A percentile compares a stretch with the other conserved stretches of the same genome.
phyloP scores from a whole-genome alignment of 2,888 invertebrate species.

The Saturnia pavonia region DNA sequence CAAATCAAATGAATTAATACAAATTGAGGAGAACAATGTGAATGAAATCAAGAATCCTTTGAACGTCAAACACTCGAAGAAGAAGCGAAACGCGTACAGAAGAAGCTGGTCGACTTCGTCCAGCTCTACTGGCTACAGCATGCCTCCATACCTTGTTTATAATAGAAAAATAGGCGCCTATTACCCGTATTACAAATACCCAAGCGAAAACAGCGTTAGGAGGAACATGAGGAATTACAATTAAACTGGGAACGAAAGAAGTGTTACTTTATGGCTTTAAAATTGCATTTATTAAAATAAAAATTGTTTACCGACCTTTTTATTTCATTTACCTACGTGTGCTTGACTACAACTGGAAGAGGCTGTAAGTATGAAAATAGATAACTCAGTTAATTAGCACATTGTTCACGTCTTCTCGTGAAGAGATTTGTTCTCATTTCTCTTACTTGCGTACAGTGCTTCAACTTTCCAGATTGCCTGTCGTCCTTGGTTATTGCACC shows the following conservation, averaged over 20 bases:
- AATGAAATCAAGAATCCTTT: not conserved
- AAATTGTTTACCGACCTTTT: not conserved
- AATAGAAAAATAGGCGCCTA: conserved; percentile 66
- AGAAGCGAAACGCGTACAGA: conserved; percentile 45
- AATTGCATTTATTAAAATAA: not conserved
- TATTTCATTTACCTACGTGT: not conserved
- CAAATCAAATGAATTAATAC: conserved; percentile 11
- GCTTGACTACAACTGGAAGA: too few relatives aligned
- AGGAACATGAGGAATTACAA: conserved; percentile 36
- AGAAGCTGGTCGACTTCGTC: conserved; percentile 42
- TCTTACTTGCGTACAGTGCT: too few relatives aligned
- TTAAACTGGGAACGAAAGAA: not conserved
- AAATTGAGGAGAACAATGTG: not conserved
- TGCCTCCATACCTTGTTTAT: conserved; percentile 68
- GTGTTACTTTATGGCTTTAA: not conserved
- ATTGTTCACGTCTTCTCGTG: not conserved
- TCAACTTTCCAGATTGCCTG: too few relatives aligned
- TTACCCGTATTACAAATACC: conserved; percentile 64
- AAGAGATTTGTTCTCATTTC: too few relatives aligned
- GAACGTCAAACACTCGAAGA: conserved; percentile 13
- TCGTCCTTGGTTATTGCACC: too few relatives aligned
- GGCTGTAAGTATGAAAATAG: not conserved
- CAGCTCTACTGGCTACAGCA: conserved; percentile 37
- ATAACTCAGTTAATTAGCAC: not conserved
- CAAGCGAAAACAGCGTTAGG: conserved; percentile 46